Conservation (phyloP, 2,888 invertebrate species). For the Torymus aiolomorphi region DNA sequence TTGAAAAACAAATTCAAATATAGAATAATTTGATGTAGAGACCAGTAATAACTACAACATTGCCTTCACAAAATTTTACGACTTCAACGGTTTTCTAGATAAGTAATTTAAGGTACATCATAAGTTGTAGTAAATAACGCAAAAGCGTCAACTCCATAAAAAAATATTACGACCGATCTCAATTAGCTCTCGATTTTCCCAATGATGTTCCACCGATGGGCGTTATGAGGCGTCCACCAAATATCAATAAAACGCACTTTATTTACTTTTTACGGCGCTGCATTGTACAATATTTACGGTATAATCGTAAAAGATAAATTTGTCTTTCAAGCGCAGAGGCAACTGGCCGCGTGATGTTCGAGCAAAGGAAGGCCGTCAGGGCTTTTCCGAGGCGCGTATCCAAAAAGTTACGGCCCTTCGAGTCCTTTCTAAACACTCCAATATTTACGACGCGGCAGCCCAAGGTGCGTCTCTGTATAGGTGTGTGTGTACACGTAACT, state of each 20-base stretch:
- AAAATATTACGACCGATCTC: not conserved
- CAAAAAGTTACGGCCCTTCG: constrained; percentile 39
- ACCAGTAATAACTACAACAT: too few species aligned
- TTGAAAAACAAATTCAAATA: too few species aligned
- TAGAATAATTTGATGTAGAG: too few species aligned
- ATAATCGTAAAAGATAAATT: constrained; percentile 38
- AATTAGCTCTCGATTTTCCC: too few species aligned
- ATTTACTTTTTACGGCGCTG: constrained; percentile 35
- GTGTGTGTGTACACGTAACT: constrained; percentile 27
- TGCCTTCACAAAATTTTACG: too few species aligned
- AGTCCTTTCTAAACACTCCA: constrained; percentile 52
- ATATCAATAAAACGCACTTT: constrained; percentile 2
- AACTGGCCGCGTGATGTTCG: too few species aligned
- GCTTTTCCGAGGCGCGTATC: constrained; percentile 22
- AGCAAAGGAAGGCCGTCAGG: not conserved
- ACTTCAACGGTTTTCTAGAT: too few species aligned
- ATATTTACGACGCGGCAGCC: constrained; percentile 46
- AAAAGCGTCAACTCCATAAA: constrained; percentile 27
- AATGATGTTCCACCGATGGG: too few species aligned
- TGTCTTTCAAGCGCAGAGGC: constrained; percentile 6
- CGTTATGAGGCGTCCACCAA: too few species aligned
- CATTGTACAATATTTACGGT: constrained; percentile 14
- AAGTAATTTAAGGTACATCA: too few species aligned
- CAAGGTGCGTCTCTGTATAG: not conserved
- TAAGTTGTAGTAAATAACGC: not conserved